Conservation (phyloP, 2,888 invertebrate species). For the Acanthacorydalis orientalis region DNA sequence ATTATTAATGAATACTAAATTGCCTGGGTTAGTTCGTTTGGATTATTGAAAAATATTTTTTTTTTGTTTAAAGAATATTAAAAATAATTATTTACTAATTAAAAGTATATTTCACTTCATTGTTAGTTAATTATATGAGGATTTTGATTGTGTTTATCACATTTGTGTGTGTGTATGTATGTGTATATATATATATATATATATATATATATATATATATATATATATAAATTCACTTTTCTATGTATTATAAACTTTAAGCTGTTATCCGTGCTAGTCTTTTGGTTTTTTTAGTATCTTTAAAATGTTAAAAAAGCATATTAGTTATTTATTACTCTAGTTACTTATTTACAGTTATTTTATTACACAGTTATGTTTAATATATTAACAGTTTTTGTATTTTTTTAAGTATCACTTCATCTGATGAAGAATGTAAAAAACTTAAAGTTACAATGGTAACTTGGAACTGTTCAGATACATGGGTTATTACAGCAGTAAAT, state of each 20-base stretch:
- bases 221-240: too few relatives aligned
- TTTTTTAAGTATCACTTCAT: slow-evolving; percentile 6
- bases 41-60: background rate
- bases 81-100: slow-evolving; percentile 11
- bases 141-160: too few relatives aligned
- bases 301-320: too few relatives aligned
- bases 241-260: too few relatives aligned
- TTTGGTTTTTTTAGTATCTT: too few relatives aligned
- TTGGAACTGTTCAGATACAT: slow-evolving; percentile 81
- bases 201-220: too few relatives aligned
- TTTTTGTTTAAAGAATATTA: slow-evolving; percentile 5
- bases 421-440: slow-evolving; percentile 37
- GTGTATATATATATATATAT: too few relatives aligned
- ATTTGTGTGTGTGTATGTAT: too few relatives aligned
- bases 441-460: slow-evolving; percentile 88
- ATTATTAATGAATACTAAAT: slow-evolving; percentile 49
- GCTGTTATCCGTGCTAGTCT: too few relatives aligned
- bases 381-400: slow-evolving; percentile 1
- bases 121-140: too few relatives aligned
- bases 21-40: slow-evolving; percentile 30
- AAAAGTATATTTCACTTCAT: too few relatives aligned
- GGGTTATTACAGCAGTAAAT: slow-evolving; percentile 80
- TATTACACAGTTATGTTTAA: too few relatives aligned
- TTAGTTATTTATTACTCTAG: slow-evolving; percentile 6
- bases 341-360: background rate